phyloP scores from a whole-genome alignment of 2,888 invertebrate species.

The Phyllotreta striolata region DNA sequence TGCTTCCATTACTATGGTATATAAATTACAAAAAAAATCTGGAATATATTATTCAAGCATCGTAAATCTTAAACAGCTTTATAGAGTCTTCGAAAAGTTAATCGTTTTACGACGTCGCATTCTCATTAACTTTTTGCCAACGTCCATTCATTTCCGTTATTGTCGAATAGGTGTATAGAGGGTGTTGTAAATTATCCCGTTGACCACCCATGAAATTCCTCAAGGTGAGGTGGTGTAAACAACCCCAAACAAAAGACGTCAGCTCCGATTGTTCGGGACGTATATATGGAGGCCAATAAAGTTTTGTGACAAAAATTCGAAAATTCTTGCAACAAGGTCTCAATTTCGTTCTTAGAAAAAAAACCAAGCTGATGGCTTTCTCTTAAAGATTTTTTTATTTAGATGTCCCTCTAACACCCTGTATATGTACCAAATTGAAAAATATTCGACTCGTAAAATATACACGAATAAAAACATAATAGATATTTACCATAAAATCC shows the following conservation, averaged over 20 bases:
- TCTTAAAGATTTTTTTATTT: conserved; percentile 4
- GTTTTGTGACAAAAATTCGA: conserved; percentile 32
- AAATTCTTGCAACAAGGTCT: conserved; percentile 30
- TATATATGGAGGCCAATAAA: conserved; percentile 42
- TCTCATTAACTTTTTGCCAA: conserved; percentile 35
- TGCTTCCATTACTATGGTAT: too few relatives aligned
- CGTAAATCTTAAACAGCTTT: background rate
- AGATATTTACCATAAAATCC: conserved; percentile 42
- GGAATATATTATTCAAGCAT: background rate
- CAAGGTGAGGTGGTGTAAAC: conserved; percentile 48
- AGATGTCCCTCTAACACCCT: too few relatives aligned
- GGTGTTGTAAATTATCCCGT: conserved; percentile 41
- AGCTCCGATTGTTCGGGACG: conserved; percentile 38
- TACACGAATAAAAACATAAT: conserved; percentile 33
- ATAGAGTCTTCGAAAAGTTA: conserved; percentile 15
- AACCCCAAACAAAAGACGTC: conserved; percentile 46
- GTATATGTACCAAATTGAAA: background rate
- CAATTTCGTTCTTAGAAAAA: conserved; percentile 28
- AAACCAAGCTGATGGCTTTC: conserved; percentile 25
- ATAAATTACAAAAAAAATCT: too few relatives aligned
- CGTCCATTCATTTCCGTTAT: conserved; percentile 20
- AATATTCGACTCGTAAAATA: background rate
- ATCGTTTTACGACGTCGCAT: conserved; percentile 32
- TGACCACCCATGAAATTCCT: conserved; percentile 52
- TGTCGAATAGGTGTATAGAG: conserved; percentile 37